Conservation (phyloP, 2,113 vertebrate genomes). For the Trichechus manatus region DNA sequence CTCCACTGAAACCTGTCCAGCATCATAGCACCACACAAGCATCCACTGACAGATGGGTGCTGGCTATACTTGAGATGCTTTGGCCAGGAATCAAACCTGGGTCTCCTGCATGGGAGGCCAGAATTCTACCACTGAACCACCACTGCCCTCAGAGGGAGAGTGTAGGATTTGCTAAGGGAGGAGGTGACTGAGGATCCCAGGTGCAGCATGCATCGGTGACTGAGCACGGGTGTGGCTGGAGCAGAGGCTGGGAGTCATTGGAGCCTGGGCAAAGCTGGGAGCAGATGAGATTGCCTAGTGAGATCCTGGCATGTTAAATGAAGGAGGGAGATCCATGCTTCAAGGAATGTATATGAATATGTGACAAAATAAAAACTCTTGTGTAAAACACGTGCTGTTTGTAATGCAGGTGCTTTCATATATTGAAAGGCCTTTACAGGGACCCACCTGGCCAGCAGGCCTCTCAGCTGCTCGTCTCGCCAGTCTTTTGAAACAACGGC, state of each 20-base stretch:
- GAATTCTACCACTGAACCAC: too few relatives aligned
- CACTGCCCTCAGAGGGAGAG: background rate
- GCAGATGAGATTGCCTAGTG: rapidly evolving
- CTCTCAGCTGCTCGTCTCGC: background rate
- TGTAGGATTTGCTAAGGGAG: background rate
- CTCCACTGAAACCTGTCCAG: too few relatives aligned
- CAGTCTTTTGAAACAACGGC: background rate
- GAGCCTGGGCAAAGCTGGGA: background rate
- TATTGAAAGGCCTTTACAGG: background rate
- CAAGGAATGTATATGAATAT: background rate
- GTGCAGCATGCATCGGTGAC: background rate
- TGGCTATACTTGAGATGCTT: too few relatives aligned
- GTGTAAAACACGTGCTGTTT: background rate
- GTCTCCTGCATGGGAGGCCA: too few relatives aligned
- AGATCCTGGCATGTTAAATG: background rate
- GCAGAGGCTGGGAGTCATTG: background rate
- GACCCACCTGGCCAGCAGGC: background rate
- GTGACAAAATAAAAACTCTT: background rate
- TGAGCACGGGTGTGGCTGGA: background rate
- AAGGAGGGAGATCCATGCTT: background rate
- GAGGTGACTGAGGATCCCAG: background rate
- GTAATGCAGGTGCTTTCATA: too few relatives aligned
- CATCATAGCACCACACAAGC: too few relatives aligned
- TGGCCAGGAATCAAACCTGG: too few relatives aligned
- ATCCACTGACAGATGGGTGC: too few relatives aligned